Percentiles rank a stretch among this genome's conserved stretches.
Conservation (phyloP, 2,797 vertebrate species). For the Antrozous pallidus region DNA sequence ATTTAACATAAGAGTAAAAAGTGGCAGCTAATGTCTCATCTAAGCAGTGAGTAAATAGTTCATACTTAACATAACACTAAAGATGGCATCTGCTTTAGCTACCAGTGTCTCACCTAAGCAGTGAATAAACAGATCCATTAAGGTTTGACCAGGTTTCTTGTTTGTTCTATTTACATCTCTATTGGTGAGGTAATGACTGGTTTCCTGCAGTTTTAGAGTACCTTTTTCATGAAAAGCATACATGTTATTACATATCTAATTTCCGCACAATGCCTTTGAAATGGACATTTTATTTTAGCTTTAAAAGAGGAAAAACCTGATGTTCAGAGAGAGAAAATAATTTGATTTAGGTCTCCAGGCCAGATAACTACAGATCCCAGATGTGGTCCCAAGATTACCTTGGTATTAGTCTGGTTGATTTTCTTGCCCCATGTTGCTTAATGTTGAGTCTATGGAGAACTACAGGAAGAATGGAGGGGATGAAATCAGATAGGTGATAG, state of each 20-base stretch:
- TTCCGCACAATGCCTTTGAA: neutral
- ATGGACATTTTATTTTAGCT: neutral
- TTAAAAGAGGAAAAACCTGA: neutral
- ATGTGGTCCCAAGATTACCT: neutral
- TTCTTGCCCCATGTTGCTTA: neutral
- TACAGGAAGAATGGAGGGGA: neutral
- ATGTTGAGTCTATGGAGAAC: neutral
- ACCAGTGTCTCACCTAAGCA: too few species aligned
- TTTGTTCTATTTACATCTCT: too few species aligned
- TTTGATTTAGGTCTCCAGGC: neutral
- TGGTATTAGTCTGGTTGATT: neutral
- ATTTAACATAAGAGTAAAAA: too few species aligned
- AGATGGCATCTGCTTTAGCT: too few species aligned
- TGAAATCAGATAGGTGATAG: neutral
- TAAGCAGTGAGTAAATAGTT: too few species aligned
- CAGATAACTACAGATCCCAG: neutral
- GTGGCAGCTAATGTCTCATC: too few species aligned
- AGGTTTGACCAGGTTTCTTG: too few species aligned
- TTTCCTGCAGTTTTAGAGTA: too few species aligned
- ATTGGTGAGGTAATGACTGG: too few species aligned
- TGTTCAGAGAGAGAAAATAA: neutral
- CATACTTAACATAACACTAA: too few species aligned
- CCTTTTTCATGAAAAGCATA: neutral
- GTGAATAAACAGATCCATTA: too few species aligned
- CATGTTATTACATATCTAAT: neutral